Conservation (phyloP, 2,888 invertebrate species). For the Andrena bucephala region DNA sequence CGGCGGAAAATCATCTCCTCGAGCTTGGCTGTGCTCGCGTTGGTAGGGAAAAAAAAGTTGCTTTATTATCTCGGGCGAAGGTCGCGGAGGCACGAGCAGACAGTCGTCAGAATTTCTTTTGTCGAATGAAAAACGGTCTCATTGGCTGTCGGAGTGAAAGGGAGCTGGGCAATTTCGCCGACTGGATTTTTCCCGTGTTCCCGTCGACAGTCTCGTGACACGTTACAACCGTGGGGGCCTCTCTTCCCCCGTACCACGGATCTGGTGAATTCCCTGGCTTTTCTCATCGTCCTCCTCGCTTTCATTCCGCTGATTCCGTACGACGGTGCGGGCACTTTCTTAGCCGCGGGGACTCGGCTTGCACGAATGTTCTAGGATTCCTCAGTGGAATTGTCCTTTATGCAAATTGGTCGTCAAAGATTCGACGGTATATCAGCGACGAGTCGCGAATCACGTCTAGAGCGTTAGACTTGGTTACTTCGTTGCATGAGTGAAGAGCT, state of each 20-base stretch:
- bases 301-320: slow-evolving; percentile 27
- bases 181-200: slow-evolving; percentile 42
- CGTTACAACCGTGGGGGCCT: slow-evolving; percentile 17
- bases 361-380: slow-evolving; percentile 33
- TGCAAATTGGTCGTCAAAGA: slow-evolving; percentile 7
- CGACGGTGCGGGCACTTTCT: slow-evolving; percentile 19
- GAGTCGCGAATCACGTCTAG: no score
- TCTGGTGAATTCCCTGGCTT: slow-evolving; percentile 25
- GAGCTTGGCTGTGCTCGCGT: slow-evolving; percentile 9
- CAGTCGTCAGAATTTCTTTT: slow-evolving; percentile 19
- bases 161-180: slow-evolving; percentile 46
- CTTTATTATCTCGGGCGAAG: slow-evolving; percentile 37
- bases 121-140: slow-evolving; percentile 49
- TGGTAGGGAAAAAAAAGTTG: slow-evolving; percentile 26
- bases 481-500: no score
- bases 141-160: slow-evolving; percentile 38
- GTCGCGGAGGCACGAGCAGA: slow-evolving; percentile 7
- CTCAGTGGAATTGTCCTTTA: not conserved
- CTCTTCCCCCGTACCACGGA: not conserved
- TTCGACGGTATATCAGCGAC: not conserved
- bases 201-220: slow-evolving; percentile 25
- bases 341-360: not conserved
- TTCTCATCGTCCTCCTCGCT: slow-evolving; percentile 25
- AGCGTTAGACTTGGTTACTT: not conserved
- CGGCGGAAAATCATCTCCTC: not conserved